A percentile compares a stretch with the other conserved stretches of the same genome.
These are phyloP conservation scores for Tupaia chinensis DNA, from an alignment of 2,113 vertebrate species.

Conservation along the genomic window DNA sequence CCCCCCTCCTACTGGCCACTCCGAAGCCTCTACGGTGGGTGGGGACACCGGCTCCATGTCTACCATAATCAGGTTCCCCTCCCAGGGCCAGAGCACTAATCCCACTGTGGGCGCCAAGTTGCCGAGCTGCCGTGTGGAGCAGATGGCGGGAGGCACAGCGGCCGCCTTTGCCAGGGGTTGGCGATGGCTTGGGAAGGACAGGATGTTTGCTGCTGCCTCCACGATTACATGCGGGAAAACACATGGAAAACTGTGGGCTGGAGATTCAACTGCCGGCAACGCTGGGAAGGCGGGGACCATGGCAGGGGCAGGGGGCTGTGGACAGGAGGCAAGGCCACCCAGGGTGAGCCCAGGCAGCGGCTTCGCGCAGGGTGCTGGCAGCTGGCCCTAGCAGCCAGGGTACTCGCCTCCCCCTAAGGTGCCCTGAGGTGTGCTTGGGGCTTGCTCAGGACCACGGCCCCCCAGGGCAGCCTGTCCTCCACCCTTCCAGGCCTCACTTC, in stretches of 20 bases:
- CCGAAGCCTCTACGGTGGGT: not conserved
- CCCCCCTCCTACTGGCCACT: too few relatives aligned
- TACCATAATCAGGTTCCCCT: slow-evolving; percentile 44
- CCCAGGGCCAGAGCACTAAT: not conserved
- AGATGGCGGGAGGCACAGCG: not conserved
- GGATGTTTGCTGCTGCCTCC: slow-evolving; percentile 33
- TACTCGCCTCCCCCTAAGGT: too few relatives aligned
- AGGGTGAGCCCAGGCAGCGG: too few relatives aligned
- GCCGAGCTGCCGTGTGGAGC: not conserved
- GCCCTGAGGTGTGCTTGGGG: rapidly evolving
- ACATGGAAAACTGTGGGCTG: not conserved
- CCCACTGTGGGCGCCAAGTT: not conserved
- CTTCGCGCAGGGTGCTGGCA: not conserved
- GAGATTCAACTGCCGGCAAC: not conserved
- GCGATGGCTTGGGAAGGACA: slow-evolving; percentile 10
- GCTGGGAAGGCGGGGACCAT: rapidly evolving
- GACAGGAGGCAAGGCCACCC: too few relatives aligned
- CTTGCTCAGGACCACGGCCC: rapidly evolving
- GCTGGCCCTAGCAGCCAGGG: not conserved
- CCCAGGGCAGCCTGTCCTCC: rapidly evolving
- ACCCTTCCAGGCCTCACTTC: rapidly evolving
- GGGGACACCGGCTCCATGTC: not conserved
- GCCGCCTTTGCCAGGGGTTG: not conserved
- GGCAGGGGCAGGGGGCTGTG: rapidly evolving
- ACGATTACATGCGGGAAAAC: slow-evolving; percentile 9